A percentile compares a stretch with the other conserved stretches of the same genome.
Conservation (phyloP, 2,888 invertebrate species). For the Dorcus hopei region DNA sequence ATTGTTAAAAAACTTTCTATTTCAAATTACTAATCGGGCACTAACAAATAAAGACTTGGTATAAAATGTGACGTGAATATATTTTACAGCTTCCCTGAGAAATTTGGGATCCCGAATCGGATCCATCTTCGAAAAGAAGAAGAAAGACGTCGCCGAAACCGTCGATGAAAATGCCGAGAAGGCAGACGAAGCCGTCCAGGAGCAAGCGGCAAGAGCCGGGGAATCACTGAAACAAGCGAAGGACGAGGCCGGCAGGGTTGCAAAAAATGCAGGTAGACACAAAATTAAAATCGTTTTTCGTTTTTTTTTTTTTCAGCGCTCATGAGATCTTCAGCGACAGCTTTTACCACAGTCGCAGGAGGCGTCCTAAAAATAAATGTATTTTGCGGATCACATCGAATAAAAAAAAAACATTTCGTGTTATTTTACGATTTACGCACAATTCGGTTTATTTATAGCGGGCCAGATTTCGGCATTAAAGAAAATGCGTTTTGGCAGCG, state of each 20-base stretch:
- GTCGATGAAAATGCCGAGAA: constrained; percentile 61
- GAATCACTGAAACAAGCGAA: constrained; percentile 59
- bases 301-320: not conserved
- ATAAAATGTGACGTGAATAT: no score
- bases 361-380: not conserved
- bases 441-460: no score
- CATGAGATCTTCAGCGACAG: not conserved
- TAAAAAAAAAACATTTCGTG: not conserved
- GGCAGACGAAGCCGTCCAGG: constrained; percentile 61
- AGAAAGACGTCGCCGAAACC: constrained; percentile 66
- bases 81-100: constrained; percentile 61
- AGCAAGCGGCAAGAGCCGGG: constrained; percentile 62
- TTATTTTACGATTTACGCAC: no score
- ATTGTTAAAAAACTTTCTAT: no score
- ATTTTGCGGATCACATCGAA: not conserved
- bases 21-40: no score
- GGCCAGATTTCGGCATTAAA: no score
- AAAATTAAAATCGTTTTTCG: not conserved
- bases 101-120: constrained; percentile 71
- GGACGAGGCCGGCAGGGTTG: constrained; percentile 53
- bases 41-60: no score
- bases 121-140: constrained; percentile 67
- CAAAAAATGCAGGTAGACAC: constrained; percentile 51
- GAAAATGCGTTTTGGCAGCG: no score
- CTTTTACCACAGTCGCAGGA: no score